Percentiles rank a stretch among this genome's conserved stretches.
These are phyloP conservation scores for Theocolax elegans DNA, from an alignment of 1,140 invertebrate genomes.

Conservation along the genomic window DNA sequence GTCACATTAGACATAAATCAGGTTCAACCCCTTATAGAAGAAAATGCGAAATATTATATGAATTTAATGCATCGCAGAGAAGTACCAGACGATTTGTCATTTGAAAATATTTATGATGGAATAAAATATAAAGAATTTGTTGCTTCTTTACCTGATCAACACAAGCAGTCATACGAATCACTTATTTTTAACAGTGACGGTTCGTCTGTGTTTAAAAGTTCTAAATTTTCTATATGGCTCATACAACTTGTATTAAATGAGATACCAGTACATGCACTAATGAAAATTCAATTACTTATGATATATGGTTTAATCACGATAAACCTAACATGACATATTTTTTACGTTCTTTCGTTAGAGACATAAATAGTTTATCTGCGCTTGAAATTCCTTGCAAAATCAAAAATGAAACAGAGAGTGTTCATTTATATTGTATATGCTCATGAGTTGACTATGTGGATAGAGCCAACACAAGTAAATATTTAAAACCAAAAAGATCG, in stretches of 20 bases:
- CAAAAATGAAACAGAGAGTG: not conserved
- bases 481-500: no score
- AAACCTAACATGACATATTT: slow-evolving; percentile 34
- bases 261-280: slow-evolving; percentile 27
- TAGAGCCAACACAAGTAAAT: no score
- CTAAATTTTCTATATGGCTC: slow-evolving; percentile 38
- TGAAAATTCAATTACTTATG: slow-evolving; percentile 15
- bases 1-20: slow-evolving; percentile 29
- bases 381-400: slow-evolving; percentile 6
- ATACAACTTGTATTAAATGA: slow-evolving; percentile 37
- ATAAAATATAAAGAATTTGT: slow-evolving; percentile 32
- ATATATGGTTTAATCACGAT: slow-evolving; percentile 31
- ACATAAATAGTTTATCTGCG: slow-evolving; percentile 22
- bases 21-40: slow-evolving; percentile 26
- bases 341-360: slow-evolving; percentile 15
- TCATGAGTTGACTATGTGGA: slow-evolving; percentile 35
- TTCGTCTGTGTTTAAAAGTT: slow-evolving; percentile 36
- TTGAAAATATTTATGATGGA: slow-evolving; percentile 34
- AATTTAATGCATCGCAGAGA: slow-evolving; percentile 14
- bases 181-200: slow-evolving; percentile 37
- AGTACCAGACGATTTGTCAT: not conserved
- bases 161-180: slow-evolving; percentile 24
- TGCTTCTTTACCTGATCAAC: slow-evolving; percentile 5
- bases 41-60: slow-evolving; percentile 26
- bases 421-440: slow-evolving; percentile 31